A percentile compares a stretch with the other conserved stretches of the same genome.
Conservation (phyloP, 2,113 vertebrate genomes). For the Physeter macrocephalus region DNA sequence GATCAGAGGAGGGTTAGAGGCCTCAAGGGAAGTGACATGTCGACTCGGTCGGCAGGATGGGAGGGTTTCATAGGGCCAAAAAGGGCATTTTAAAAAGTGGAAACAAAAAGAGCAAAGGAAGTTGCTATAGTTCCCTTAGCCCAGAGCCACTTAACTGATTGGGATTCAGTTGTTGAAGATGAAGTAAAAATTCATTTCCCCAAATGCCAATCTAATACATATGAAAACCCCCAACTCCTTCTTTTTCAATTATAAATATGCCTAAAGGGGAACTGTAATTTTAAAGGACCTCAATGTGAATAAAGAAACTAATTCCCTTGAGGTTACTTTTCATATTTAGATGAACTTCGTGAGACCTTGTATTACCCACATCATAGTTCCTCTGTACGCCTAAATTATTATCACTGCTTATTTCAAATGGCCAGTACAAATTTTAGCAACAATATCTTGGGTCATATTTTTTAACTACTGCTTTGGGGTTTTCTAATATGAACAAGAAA, state of each 20-base stretch:
- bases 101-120: constrained; percentile 24
- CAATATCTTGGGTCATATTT: background rate
- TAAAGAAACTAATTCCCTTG: constrained; percentile 42
- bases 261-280: constrained; percentile 52
- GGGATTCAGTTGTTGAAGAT: constrained; percentile 38
- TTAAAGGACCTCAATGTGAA: constrained; percentile 47
- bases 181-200: constrained; percentile 64
- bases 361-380: background rate
- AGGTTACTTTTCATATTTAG: constrained; percentile 45
- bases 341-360: constrained; percentile 33
- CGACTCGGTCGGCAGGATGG: background rate
- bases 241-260: constrained; percentile 60
- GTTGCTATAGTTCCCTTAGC: background rate
- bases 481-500: constrained; percentile 2
- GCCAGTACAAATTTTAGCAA: background rate
- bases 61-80: background rate
- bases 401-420: background rate
- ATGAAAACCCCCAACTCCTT: constrained; percentile 32
- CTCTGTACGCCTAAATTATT: background rate
- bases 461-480: background rate
- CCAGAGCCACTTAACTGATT: constrained; percentile 54
- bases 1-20: background rate
- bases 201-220: constrained; percentile 58
- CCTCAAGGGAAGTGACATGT: background rate
- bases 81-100: background rate